Base-by-base conservation (phyloP, 2,888 invertebrate genomes). In the Nomada fucata region DNA sequence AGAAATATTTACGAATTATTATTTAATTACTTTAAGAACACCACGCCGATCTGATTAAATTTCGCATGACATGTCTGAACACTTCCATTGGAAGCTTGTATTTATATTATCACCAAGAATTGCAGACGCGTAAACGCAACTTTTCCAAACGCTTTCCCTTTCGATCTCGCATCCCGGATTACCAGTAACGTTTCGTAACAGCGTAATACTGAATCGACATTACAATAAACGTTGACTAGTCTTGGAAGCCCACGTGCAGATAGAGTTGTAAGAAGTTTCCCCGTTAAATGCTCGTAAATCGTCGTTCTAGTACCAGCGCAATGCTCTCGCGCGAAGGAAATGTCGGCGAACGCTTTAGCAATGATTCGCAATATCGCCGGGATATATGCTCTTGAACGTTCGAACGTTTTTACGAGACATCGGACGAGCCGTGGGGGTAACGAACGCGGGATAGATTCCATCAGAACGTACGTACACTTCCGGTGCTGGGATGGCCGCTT, bases 371-470 rank as follows among this genome's bases (percentile, higher is more conserved):
- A 60, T 44, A 60, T 59, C 52, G 65, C 20, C 15, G 29, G 53
- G 53, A 36, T 36, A 77, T 60, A 29, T 26, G 52, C 52, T 64
- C 20, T 60, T 44, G 59, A 70, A 36, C 36, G 36, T 36, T 36
- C 5, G 7, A 36, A 36, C 18, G 42, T 63, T 63, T 61, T 64
- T 53, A 42, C 23, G 36, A 26, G 42, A 53, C 36, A 72, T 70
- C 47, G 15, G 23, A 42, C n/a, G 20, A 11, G 23, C 23, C 36
- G 23, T 36, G 11, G 47, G 70, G 70, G 47, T 53, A 59, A 68
- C 29, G 55, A 50, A 68, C 64, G 50, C 36, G 23, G 64, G 50
- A 53, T 76, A 29, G 50, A 36, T 77, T 75, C 59, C 52, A 76
- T 47, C 60, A 64, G 26, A 75, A 65, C 36, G n/a, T 44, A 55